phyloP scores from a whole-genome alignment of 2,888 invertebrate species.

The Chelonus formosanus region DNA sequence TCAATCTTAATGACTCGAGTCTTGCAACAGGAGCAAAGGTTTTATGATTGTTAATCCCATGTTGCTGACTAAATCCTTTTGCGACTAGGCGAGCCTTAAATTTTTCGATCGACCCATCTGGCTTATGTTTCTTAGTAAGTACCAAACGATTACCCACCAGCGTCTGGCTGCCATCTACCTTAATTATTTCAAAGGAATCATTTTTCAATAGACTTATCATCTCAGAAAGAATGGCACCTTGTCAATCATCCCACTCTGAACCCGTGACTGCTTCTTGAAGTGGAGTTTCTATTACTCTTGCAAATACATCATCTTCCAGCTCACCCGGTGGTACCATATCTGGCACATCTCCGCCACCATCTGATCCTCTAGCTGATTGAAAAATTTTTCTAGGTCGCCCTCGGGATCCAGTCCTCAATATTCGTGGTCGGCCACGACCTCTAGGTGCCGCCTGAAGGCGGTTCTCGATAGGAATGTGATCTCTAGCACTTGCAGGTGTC shows the following conservation, averaged over 20 bases:
- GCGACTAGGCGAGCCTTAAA: too few relatives aligned
- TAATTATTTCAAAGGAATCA: slow-evolving; percentile 16
- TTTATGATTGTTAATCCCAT: too few relatives aligned
- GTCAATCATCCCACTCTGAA: slow-evolving; percentile 7
- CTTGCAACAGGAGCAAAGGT: too few relatives aligned
- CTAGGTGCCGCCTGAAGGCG: too few relatives aligned
- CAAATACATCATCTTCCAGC: slow-evolving; percentile 9
- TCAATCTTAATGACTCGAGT: too few relatives aligned
- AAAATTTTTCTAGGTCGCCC: slow-evolving; percentile 27
- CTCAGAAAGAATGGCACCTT: slow-evolving; percentile 21
- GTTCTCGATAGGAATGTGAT: too few relatives aligned
- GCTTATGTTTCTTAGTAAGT: too few relatives aligned
- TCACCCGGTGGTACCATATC: background rate
- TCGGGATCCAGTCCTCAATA: too few relatives aligned
- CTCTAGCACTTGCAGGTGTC: too few relatives aligned
- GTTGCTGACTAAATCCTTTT: too few relatives aligned
- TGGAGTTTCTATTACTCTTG: slow-evolving; percentile 1
- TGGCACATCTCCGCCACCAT: slow-evolving; percentile 27
- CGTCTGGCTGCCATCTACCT: background rate
- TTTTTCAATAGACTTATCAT: slow-evolving; percentile 24
- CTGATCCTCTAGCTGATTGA: slow-evolving; percentile 24
- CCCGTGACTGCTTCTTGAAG: slow-evolving; percentile 9
- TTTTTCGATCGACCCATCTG: too few relatives aligned
- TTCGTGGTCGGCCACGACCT: slow-evolving; percentile 23
- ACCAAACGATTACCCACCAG: slow-evolving; percentile 8